Base-by-base conservation (phyloP, 2,888 invertebrate species). In the Drosophila prostipennis region DNA sequence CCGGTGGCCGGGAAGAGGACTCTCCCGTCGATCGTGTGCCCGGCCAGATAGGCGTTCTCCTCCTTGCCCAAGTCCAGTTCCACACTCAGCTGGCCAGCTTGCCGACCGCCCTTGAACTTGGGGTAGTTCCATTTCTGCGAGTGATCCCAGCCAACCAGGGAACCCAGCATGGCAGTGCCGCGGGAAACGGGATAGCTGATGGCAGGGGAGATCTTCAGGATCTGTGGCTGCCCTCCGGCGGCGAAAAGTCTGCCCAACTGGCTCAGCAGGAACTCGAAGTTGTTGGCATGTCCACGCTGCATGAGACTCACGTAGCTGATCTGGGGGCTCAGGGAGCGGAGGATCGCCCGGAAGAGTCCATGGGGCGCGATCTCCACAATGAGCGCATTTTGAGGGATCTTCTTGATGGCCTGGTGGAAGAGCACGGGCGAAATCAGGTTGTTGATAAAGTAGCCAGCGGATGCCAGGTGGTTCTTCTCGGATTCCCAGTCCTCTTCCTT, bases 341-440 rank as follows among this genome's bases (percentile, higher is more conserved):
- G 93, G 87, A 99, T 96, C 37, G 98, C 96, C 92, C 98, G 98
- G 80, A 99, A 94, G 74, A 99, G 94, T 87, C 97, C 96, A 92
- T 98, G 98, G 14, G 99, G 99, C 6, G 99, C 98, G 84, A 99
- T 93, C 93, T 99, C 99, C 87, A 99, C 94, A 76, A 96, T 94
- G 73, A 99, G 93, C 1, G 99, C 98, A 90, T 97, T 96, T 76
- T 94, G 94, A 6, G 99, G 99, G 52, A 99, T 94, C 89, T 96
- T 95, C 74, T 94, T 92, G 72, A 98, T 90, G 5, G 96, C 98
- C 90, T 98, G 98, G 88, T 98, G 95, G 94, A 98, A 98, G 51
- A 97, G 93, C 56, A 98, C 98, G 3, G 98, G 98, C 32, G 98
- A 98, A 68, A 98, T 93, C 73, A 99, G 93, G 92, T 99, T 99